phyloP scores from a whole-genome alignment of 1,140 invertebrate species.

The Micrasema minimum region DNA sequence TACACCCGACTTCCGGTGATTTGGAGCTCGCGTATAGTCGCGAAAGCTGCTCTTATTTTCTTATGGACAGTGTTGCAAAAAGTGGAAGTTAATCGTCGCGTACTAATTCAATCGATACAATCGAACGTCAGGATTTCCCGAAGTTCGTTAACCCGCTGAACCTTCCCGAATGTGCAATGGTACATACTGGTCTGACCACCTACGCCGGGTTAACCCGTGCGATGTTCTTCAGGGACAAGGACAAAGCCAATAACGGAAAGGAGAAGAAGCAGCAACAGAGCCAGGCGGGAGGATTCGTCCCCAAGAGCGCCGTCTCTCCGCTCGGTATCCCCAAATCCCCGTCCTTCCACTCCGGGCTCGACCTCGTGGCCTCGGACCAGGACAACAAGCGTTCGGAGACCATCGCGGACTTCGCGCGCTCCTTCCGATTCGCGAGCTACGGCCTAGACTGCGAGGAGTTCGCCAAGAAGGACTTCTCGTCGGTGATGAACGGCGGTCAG shows the following conservation, averaged over 20 bases:
- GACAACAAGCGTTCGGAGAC: slow-evolving; percentile 63
- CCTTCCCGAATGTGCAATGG: slow-evolving; percentile 65
- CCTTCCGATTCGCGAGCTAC: slow-evolving; percentile 61
- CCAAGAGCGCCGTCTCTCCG: slow-evolving; percentile 65
- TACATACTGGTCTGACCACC: slow-evolving; percentile 63
- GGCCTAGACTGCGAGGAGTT: slow-evolving; percentile 58
- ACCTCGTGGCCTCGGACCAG: slow-evolving; percentile 73
- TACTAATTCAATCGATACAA: too few relatives aligned
- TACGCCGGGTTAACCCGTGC: slow-evolving; percentile 61
- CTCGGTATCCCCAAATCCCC: slow-evolving; percentile 84
- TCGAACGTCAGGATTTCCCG: neutral
- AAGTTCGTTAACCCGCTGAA: slow-evolving; percentile 56
- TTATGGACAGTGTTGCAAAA: too few relatives aligned
- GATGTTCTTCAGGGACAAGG: slow-evolving; percentile 59
- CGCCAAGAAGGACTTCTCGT: slow-evolving; percentile 60
- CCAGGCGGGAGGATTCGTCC: slow-evolving; percentile 66
- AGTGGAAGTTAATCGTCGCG: too few relatives aligned
- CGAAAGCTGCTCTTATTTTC: too few relatives aligned
- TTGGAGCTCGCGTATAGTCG: neutral
- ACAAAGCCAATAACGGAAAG: slow-evolving; percentile 50
- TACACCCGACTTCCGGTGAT: neutral
- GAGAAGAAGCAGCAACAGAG: slow-evolving; percentile 56
- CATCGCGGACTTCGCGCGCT: slow-evolving; percentile 63
- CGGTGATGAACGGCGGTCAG: slow-evolving; percentile 54
- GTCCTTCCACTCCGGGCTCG: slow-evolving; percentile 84